Base-by-base conservation (phyloP, 2,797 vertebrate genomes). In the Fringilla coelebs region DNA sequence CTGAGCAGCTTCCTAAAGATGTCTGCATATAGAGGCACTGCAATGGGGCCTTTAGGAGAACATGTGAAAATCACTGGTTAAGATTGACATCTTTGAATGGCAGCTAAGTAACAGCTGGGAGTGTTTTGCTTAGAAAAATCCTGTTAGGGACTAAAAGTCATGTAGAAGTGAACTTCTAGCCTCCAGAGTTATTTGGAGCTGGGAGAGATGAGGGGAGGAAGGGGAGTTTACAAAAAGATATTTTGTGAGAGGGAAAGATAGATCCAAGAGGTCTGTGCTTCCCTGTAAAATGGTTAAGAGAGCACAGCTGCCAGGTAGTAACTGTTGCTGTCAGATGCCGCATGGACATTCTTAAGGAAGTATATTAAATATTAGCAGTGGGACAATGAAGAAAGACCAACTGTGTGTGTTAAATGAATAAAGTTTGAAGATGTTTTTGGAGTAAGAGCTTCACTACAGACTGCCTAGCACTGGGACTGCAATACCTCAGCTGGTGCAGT, bases 361-460 rank as follows among this genome's bases (percentile, higher is more conserved):
- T 52, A 34, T 34, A 57, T 66, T 61, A 57, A 88, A 48, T 28
- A 54, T 11, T 17, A 66, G 15, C 8, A 4, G 34, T 20, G 36
- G 24, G 13, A 19, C 15, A 74, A 45, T 2, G 14, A 78, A 65
- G 38, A 66, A 88, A 52, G 0, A 2, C 5, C 26, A 74, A 4
- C 26, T 18, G 19, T 3, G 1, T 43, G 38, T 38, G 16, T 41
- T 5, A 10, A 66, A 25, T 0, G 1, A 67, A 58, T 48, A 4
- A 80, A 52, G 17, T 80, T 54, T 58, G 43, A 80, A 49, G 26
- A 67, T 5, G 20, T 46, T 91, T 83, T 55, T n/a, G 15, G 58
- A 67, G n/a, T 41, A 10, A 21, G 34, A 66, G 11, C 38, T 52
- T 81, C 61, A 48, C 8, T 62, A 24, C 13, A 48, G 17, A 21